Conservation (phyloP, 2,113 vertebrate genomes). For the Paratilapia polleni region DNA sequence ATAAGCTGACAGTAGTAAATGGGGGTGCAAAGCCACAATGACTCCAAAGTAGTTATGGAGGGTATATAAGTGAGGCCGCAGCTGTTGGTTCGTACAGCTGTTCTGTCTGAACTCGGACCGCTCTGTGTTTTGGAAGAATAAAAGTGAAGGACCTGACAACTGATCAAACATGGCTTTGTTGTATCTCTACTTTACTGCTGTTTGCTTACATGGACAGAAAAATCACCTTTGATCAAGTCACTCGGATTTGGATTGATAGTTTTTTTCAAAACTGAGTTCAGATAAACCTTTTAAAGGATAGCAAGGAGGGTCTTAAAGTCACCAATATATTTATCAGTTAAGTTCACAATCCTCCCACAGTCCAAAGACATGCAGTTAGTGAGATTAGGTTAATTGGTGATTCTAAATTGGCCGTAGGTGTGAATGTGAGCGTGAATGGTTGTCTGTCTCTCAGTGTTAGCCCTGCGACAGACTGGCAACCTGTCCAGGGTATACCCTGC, state of each 20-base stretch:
- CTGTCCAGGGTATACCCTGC: too few relatives aligned
- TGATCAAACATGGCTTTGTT: conserved; percentile 30
- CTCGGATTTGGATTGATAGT: neutral
- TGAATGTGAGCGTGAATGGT: too few relatives aligned
- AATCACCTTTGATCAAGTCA: neutral
- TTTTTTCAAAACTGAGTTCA: neutral
- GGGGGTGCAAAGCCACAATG: conserved; percentile 68
- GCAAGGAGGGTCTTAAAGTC: neutral
- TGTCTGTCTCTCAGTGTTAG: too few relatives aligned
- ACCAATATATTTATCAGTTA: too few relatives aligned
- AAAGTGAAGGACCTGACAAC: conserved; percentile 24
- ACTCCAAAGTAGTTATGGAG: conserved; percentile 63
- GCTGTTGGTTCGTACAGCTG: conserved; percentile 66
- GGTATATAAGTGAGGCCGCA: conserved; percentile 30
- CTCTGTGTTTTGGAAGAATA: conserved; percentile 14
- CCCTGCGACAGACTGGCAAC: too few relatives aligned
- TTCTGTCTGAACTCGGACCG: conserved; percentile 10
- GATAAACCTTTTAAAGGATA: neutral
- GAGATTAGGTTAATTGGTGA: too few relatives aligned
- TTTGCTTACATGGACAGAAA: neutral
- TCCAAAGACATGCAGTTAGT: too few relatives aligned
- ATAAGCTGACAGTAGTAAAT: conserved; percentile 65
- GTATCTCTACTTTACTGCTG: neutral
- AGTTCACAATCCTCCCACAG: too few relatives aligned
- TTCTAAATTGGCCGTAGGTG: too few relatives aligned